Evolutionary conservation across 2,797 vertebrate genomes (phyloP).

Genomic region (Valencia hispanica): DNA sequence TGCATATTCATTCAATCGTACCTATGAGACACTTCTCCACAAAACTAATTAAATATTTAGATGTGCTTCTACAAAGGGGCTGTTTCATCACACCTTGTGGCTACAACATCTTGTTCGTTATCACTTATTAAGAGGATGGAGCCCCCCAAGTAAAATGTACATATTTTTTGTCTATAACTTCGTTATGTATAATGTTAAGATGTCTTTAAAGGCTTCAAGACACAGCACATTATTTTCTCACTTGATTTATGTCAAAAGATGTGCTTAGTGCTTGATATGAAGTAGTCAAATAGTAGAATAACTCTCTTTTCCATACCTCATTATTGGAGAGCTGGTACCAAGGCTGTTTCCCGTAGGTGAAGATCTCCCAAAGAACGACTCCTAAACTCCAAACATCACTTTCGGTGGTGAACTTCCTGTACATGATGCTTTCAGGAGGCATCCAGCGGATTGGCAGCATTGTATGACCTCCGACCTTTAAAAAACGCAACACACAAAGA

Average conservation of each 20-base stretch:
- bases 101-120: conserved; percentile 32
- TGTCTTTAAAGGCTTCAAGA: background rate
- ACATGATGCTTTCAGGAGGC: conserved; percentile 99
- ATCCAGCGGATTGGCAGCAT: conserved; percentile 99
- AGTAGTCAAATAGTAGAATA: background rate
- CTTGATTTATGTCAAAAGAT: background rate
- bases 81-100: conserved; percentile 19
- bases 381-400: conserved; percentile 99
- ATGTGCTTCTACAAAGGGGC: conserved; percentile 21
- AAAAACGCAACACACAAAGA: conserved; percentile 22
- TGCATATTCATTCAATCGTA: conserved; percentile 10
- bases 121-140: conserved; percentile 41
- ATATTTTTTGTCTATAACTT: conserved; percentile 7
- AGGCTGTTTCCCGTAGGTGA: conserved; percentile 98
- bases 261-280: conserved; percentile 1
- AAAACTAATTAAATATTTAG: conserved; percentile 42
- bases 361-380: conserved; percentile 99
- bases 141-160: conserved; percentile 19
- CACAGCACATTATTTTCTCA: background rate
- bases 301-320: conserved; percentile 82
- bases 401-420: conserved; percentile 98
- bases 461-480: conserved; percentile 95
- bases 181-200: background rate
- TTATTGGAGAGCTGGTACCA: conserved; percentile 99
- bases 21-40: conserved; percentile 12